phyloP scores from a whole-genome alignment of 2,113 vertebrate genomes.

The Psephotus haematonotus region DNA sequence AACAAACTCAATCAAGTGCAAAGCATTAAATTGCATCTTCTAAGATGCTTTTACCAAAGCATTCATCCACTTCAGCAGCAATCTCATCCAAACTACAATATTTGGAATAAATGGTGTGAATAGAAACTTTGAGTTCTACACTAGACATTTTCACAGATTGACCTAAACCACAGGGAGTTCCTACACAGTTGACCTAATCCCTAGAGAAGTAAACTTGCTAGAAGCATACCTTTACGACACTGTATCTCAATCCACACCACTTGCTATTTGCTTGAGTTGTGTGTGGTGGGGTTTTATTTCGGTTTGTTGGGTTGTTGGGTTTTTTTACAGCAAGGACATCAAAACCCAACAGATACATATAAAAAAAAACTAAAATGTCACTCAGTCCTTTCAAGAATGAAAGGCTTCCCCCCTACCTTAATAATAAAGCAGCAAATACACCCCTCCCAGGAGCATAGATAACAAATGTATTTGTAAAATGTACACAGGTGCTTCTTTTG shows the following conservation, averaged over 20 bases:
- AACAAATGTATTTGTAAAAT: background rate
- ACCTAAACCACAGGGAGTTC: constrained; percentile 38
- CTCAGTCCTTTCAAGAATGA: background rate
- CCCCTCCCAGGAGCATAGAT: background rate
- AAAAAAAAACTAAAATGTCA: background rate
- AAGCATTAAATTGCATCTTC: constrained; percentile 54
- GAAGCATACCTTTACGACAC: background rate
- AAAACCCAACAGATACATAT: background rate
- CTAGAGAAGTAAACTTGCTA: background rate
- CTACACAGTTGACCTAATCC: background rate
- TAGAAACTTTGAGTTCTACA: constrained; percentile 43
- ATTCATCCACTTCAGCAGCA: constrained; percentile 50
- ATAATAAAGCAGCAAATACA: background rate
- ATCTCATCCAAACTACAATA: constrained; percentile 41
- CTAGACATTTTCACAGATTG: constrained; percentile 36
- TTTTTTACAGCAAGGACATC: background rate
- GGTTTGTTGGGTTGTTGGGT: no score
- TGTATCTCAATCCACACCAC: background rate
- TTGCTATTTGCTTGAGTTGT: background rate
- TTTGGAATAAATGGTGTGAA: constrained; percentile 65
- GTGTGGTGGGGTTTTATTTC: background rate
- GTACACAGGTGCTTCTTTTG: background rate
- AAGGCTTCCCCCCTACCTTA: background rate
- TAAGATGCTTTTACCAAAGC: constrained; percentile 53
- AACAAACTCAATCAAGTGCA: constrained; percentile 45